Evolutionary conservation across 2,888 invertebrate genomes (phyloP).

Genomic region (Agrochola litura): DNA sequence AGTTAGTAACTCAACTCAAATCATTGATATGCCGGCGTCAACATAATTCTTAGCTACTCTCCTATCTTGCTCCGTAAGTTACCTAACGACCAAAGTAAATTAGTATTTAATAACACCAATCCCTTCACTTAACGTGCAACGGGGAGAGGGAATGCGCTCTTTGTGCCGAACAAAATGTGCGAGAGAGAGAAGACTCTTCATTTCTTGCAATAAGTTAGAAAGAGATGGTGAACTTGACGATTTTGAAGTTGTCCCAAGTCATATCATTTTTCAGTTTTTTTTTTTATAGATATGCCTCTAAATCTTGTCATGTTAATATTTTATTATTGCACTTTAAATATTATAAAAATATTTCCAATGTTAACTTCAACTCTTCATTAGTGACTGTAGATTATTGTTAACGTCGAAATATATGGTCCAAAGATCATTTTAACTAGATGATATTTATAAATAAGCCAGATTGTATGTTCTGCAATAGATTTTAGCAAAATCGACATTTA

Average conservation of each 20-base stretch:
- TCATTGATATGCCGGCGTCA: slow-evolving; percentile 73
- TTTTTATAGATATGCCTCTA: background rate
- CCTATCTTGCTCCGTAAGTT: slow-evolving; percentile 79
- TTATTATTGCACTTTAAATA: background rate
- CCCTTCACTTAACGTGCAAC: slow-evolving; percentile 60
- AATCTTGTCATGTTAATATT: background rate
- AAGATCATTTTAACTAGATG: background rate
- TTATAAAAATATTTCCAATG: background rate
- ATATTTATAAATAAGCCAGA: background rate
- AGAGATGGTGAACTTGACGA: background rate
- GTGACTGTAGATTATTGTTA: no score
- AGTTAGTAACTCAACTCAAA: slow-evolving; percentile 56
- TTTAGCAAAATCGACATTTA: background rate
- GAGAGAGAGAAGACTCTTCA: background rate
- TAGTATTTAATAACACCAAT: slow-evolving; percentile 69
- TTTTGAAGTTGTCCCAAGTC: background rate
- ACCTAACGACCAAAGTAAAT: slow-evolving; percentile 87
- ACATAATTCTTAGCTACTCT: slow-evolving; percentile 62
- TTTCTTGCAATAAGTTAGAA: background rate
- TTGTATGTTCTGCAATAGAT: background rate
- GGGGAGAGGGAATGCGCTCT: slow-evolving; percentile 48
- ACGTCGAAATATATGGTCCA: background rate
- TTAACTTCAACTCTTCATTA: background rate
- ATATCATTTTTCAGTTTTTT: background rate
- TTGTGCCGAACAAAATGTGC: slow-evolving; percentile 3